Conservation (phyloP, 1,140 invertebrate genomes). For the Pinna nobilis region DNA sequence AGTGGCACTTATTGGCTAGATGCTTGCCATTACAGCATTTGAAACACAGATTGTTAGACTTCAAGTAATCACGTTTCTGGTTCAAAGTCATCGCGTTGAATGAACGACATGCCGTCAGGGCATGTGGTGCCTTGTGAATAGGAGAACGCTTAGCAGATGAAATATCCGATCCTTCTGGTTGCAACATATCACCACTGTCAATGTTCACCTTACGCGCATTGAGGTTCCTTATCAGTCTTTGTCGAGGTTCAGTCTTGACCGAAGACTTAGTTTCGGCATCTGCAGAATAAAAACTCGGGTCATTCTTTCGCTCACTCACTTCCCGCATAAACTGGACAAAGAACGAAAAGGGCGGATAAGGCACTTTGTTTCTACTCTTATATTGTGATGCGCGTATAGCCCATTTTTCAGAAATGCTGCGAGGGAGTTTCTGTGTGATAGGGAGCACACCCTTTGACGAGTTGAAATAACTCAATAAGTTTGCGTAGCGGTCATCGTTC, state of each 20-base stretch:
- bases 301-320: conserved; percentile 21
- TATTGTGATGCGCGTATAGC: conserved; percentile 20
- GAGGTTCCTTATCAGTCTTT: background rate
- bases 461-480: conserved; percentile 35
- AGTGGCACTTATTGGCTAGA: conserved; percentile 6
- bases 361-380: conserved; percentile 12
- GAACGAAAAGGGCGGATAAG: conserved; percentile 37
- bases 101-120: background rate
- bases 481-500: conserved; percentile 13
- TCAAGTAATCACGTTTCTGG: background rate
- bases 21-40: conserved; percentile 19
- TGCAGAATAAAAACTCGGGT: conserved; percentile 29
- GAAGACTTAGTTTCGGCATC: too few relatives aligned
- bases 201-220: background rate
- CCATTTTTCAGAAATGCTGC: conserved; percentile 40
- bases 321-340: conserved; percentile 39
- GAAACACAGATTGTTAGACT: conserved; percentile 11
- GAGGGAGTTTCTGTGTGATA: conserved; percentile 35
- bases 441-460: conserved; percentile 30
- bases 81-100: background rate
- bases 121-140: conserved; percentile 11
- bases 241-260: background rate
- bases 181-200: background rate
- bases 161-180: too few relatives aligned
- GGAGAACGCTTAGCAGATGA: background rate